phyloP scores from a whole-genome alignment of 2,797 vertebrate genomes.

The Scomberomorus guttatus region DNA sequence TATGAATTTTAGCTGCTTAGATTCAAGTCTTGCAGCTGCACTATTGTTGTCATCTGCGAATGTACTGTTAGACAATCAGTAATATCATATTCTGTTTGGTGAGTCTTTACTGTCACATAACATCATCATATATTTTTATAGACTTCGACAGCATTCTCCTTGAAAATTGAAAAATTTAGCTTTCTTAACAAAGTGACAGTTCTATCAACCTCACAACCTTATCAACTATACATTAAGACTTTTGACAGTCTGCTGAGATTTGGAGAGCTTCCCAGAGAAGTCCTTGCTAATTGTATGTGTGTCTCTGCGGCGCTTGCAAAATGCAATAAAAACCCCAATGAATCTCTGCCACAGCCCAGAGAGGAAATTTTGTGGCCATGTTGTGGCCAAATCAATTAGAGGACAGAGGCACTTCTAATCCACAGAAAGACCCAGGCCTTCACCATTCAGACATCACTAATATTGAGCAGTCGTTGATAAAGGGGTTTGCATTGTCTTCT shows the following conservation, averaged over 20 bases:
- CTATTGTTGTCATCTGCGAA: neutral
- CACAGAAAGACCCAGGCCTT: slow-evolving; percentile 14
- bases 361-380: slow-evolving; percentile 59
- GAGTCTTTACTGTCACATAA: neutral
- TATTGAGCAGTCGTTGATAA: slow-evolving; percentile 38
- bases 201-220: slow-evolving; percentile 24
- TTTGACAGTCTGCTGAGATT: neutral
- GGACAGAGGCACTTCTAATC: slow-evolving; percentile 60
- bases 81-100: neutral
- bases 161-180: neutral
- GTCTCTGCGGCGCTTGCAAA: slow-evolving; percentile 50
- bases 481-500: slow-evolving; percentile 5
- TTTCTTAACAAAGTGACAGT: neutral
- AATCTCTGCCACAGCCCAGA: slow-evolving; percentile 13
- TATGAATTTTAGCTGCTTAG: neutral
- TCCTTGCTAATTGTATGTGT: slow-evolving; percentile 50
- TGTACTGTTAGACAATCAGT: neutral
- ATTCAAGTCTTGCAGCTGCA: neutral
- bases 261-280: slow-evolving; percentile 20
- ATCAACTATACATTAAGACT: slow-evolving; percentile 17
- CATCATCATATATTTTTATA: neutral
- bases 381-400: slow-evolving; percentile 61
- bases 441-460: slow-evolving; percentile 4
- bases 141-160: neutral
- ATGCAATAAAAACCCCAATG: slow-evolving; percentile 39